phyloP scores from a whole-genome alignment of 2,888 invertebrate genomes.

The Prosopocoilus inquinatus region DNA sequence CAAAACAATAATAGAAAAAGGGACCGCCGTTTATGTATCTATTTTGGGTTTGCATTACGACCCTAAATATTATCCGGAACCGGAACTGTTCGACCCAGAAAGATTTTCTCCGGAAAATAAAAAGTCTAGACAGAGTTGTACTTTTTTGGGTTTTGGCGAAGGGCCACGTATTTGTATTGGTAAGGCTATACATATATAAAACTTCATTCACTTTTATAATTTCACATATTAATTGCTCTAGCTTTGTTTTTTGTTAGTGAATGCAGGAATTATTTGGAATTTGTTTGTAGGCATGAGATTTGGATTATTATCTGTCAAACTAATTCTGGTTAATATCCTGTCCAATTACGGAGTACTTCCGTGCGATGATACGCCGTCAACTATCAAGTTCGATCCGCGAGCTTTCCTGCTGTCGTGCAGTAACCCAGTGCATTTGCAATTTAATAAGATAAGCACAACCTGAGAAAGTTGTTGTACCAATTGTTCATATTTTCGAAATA shows the following conservation, averaged over 20 bases:
- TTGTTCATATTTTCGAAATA: too few species aligned
- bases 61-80: slow-evolving; percentile 12
- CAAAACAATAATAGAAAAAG: slow-evolving; percentile 6
- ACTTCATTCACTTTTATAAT: too few species aligned
- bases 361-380: background rate
- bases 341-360: background rate
- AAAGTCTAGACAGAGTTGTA: background rate
- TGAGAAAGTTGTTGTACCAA: too few species aligned
- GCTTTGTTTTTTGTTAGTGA: background rate
- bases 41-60: slow-evolving; percentile 7
- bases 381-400: background rate
- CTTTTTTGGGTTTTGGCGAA: slow-evolving; percentile 11
- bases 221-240: too few species aligned
- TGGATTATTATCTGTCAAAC: background rate
- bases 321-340: background rate
- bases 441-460: background rate
- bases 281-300: background rate
- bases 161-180: slow-evolving; percentile 16
- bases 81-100: slow-evolving; percentile 11
- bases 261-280: background rate
- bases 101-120: slow-evolving; percentile 13
- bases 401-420: background rate
- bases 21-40: slow-evolving; percentile 7
- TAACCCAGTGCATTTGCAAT: background rate
- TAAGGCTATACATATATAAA: too few species aligned